Evolutionary conservation across 2,113 vertebrate species (phyloP), one percentile per base, ranked within the genome.

Genomic region (Parus major): DNA sequence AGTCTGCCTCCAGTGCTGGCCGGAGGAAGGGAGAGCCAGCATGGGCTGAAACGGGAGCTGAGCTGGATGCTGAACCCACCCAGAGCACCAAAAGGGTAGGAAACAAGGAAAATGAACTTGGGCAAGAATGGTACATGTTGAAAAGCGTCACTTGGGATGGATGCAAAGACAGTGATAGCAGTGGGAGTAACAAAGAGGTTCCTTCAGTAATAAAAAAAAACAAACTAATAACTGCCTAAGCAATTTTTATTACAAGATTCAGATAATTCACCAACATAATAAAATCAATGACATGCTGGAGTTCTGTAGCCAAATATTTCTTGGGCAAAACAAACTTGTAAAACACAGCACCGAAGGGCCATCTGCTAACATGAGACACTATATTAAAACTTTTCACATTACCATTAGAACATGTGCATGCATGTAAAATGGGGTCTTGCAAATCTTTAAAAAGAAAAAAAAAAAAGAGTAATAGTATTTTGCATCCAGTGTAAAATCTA

Each of bases 271-370:
- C 68, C 50, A 55, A 18, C 71, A 29, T 87, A 91, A 91, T 93
- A 86, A 92, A 91, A 95, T 88, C 65, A 84, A 14, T 90, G 57
- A 61, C 77, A 22, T 79, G 49, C 69, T 93, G 61, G n/a, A 55
- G 61, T 88, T 94, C 57, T 95, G 73, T 71, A 71, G 92, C 88
- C 86, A 95, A 44, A 25, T 91, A 86, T 75, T 96, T 92, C 56
- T 86, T 77, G 64, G 44, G 64, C 85, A 93, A 95, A 96, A 42
- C 82, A 94, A 86, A 88, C 88, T 84, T 75, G 82, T 90, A 93
- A 88, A 86, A 44, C 36, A 46, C 63, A 73, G 35, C 19, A 46
- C 59, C 0, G 0, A 90, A 93, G 33, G 24, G 50, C 69, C 52
- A 84, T 95, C 90, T 95, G 90, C 80, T 97, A 57, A 81, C 15